Evolutionary conservation across 2,888 invertebrate species (phyloP), one percentile per base, ranked within the genome.

Genomic region (Chromoteleia sp.): DNA sequence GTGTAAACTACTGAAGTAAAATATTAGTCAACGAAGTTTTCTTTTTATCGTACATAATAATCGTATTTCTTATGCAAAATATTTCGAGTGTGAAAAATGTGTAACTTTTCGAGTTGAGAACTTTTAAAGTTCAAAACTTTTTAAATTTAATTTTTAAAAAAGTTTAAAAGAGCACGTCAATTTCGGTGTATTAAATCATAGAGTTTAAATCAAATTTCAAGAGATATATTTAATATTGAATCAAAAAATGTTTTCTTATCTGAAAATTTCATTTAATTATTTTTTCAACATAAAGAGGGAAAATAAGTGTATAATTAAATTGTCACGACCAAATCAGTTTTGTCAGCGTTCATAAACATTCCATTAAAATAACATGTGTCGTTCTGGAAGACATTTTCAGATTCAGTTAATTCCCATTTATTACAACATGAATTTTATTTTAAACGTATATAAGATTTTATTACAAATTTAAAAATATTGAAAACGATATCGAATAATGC

Each of bases 331-430:
- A 48, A 48, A 25, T n/a, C 21, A 48, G 25, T 48, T 48, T 48
- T 48, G 21, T 8, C 48, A 48, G 4, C 4, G 48, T 48, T 17
- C n/a, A 48, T 48, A 25, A 25, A 48, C n/a, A 48, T 48, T 48
- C 21, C 12, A 48, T 48, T n/a, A n/a, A 21, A 19, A n/a, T n/a
- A n/a, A 45, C 39, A 14, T 39, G 12, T 0, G 8, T 19, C 43
- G n/a, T 17, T 10, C n/a, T 17, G 19, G 43, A 45, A 45, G 2
- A 19, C 1, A 45, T 10, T 21, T 21, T 43, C 43, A 17, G 17
- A 12, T 17, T 43, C 17, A 17, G 43, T 43, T 5, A 43, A 43
- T 4, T 17, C 17, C 43, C 17, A 10, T 6, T 43, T 43, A 43
- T 43, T 17, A 33, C 7, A 10, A 10, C 33, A 10, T 33, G 1